Evolutionary conservation across 2,888 invertebrate genomes (phyloP), one percentile per base, ranked within the genome.

Genomic region (Spodoptera littoralis): DNA sequence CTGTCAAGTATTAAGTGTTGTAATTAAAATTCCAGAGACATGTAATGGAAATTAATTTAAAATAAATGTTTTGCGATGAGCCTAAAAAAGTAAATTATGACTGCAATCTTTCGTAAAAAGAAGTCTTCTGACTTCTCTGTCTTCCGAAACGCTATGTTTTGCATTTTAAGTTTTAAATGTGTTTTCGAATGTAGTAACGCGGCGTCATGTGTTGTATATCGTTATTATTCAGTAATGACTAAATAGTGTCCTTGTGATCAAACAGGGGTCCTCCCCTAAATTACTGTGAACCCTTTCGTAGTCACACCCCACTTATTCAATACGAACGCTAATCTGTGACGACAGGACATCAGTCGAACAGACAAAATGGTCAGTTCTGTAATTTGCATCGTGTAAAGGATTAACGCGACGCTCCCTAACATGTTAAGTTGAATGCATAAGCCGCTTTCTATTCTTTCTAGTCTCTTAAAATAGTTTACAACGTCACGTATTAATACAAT

Each of bases 211-310:
- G 64, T 66, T 65, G 65, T 52, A 53, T 73, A 72, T 71, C 78
- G 69, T 79, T 79, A 76, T 74, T 79, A 79, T 73, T 81, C 60
- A 78, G 76, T 79, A 81, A 81, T 85, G 81, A 69, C 65, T 79
- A 76, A 82, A 77, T 78, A 80, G 80, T 85, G 84, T 84, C 83
- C 84, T 79, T 83, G 82, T 70, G 67, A 84, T 84, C 83, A 82
- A 84, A 79, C 75, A 76, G 68, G 89, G 88, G 87, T 84, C 79
- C 84, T 85, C 88, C 92, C 92, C 92, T 83, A 88, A 88, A 89
- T 88, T 79, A 80, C 63, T 84, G 83, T 83, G 84, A 92, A 93
- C 93, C 93, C 93, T 92, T 92, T 90, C 76, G 78, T 81, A 81
- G 83, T 89, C 83, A 84, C 90, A 90, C 92, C 92, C 92, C 82